Percentiles rank a stretch among this genome's conserved stretches.
Evolutionary conservation across 2,113 vertebrate species (phyloP).

Genomic region (Eurystomus gularis): DNA sequence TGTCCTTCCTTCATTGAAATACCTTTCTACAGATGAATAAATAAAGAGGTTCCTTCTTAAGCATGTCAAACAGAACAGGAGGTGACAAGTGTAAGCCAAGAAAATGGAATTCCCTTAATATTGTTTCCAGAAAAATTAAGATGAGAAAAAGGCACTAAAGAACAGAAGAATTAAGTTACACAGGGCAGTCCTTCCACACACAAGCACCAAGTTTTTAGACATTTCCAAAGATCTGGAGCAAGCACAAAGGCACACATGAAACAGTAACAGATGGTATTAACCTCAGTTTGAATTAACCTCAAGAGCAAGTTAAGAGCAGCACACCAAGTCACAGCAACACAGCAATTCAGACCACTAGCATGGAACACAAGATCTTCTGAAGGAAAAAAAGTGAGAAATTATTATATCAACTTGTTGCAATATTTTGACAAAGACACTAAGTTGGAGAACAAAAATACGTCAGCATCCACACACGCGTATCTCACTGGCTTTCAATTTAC

Average conservation of each 20-base stretch:
- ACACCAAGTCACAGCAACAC: not conserved
- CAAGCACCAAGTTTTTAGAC: not conserved
- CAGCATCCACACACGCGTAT: not conserved
- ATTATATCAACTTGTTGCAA: not conserved
- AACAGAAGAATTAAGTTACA: not conserved
- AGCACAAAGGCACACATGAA: not conserved
- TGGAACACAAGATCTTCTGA: not conserved
- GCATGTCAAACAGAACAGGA: not conserved
- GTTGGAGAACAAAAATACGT: not conserved
- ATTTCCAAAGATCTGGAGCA: not conserved
- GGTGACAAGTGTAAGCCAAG: not conserved
- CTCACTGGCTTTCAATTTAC: not conserved
- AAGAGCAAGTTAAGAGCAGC: not conserved
- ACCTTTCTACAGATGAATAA: conserved; percentile 6
- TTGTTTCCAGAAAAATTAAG: not conserved
- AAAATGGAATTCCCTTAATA: not conserved
- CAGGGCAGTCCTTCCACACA: not conserved
- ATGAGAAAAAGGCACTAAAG: not conserved
- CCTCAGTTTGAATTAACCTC: not conserved
- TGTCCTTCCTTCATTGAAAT: not conserved
- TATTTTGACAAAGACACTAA: not conserved
- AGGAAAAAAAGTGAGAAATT: not conserved
- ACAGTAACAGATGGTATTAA: not conserved
- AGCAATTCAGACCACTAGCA: not conserved
- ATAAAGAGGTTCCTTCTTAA: conserved; percentile 3